Conservation (phyloP, 2,888 invertebrate species). For the Latheticus oryzae region DNA sequence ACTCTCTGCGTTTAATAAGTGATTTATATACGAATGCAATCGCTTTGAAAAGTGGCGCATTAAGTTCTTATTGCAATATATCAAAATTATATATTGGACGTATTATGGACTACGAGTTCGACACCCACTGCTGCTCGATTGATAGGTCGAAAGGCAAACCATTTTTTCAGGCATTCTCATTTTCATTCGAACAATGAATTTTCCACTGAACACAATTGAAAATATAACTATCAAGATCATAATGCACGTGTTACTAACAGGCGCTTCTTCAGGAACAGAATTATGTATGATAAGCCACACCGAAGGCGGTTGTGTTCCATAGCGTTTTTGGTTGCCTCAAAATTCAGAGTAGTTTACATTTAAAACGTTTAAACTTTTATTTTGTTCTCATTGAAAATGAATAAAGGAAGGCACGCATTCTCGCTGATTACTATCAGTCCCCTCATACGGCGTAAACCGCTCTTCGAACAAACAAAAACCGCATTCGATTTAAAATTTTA, state of each 20-base stretch:
- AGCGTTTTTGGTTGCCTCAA: no score
- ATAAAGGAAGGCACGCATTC: slow-evolving; percentile 9
- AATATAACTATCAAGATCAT: no score
- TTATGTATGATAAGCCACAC: no score
- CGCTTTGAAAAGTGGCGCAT: slow-evolving; percentile 50
- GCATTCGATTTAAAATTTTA: slow-evolving; percentile 58
- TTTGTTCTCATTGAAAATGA: no score
- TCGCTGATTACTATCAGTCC: slow-evolving; percentile 54
- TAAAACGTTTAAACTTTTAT: no score
- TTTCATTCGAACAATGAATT: no score
- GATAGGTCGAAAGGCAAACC: neutral
- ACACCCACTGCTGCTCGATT: slow-evolving; percentile 22
- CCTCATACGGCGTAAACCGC: slow-evolving; percentile 47
- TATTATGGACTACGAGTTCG: slow-evolving; percentile 24
- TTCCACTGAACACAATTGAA: no score
- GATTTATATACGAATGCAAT: slow-evolving; percentile 50
- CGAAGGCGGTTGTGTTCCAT: no score
- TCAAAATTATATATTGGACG: slow-evolving; percentile 47
- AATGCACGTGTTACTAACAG: no score
- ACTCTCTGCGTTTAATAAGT: slow-evolving; percentile 47
- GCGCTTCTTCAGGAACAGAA: no score
- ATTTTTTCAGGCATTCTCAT: no score
- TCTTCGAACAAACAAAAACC: slow-evolving; percentile 55
- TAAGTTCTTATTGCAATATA: slow-evolving; percentile 48
- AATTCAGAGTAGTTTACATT: no score